phyloP scores from a whole-genome alignment of 1,140 invertebrate genomes.

The Habropoda laboriosa region DNA sequence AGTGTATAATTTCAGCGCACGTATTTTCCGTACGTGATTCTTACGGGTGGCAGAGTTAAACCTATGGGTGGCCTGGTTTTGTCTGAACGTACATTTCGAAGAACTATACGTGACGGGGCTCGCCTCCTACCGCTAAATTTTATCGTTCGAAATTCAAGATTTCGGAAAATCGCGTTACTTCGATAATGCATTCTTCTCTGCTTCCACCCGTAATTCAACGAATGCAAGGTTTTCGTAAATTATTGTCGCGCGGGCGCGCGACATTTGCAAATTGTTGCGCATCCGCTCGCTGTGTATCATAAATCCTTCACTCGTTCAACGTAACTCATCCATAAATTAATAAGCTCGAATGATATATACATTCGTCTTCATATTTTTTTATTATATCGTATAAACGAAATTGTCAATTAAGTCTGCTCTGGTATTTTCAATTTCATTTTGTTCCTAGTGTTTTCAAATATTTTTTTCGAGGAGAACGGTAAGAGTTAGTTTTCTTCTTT shows the following conservation, averaged over 20 bases:
- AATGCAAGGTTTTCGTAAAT: not conserved
- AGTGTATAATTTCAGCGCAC: slow-evolving; percentile 45
- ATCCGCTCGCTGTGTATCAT: too few relatives aligned
- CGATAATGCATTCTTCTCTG: not conserved
- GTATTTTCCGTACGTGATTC: slow-evolving; percentile 51
- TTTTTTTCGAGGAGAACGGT: not conserved
- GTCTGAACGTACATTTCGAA: slow-evolving; percentile 18
- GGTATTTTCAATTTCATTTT: too few relatives aligned
- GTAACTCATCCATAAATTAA: not conserved
- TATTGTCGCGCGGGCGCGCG: not conserved
- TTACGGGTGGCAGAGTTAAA: slow-evolving; percentile 36
- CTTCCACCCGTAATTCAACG: not conserved
- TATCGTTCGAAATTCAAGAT: slow-evolving; percentile 30
- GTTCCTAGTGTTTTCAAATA: too few relatives aligned
- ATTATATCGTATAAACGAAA: not conserved
- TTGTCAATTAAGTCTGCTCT: not conserved
- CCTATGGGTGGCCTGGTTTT: slow-evolving; percentile 30
- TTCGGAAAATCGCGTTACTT: slow-evolving; percentile 31
- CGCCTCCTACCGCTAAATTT: not conserved
- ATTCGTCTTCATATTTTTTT: not conserved
- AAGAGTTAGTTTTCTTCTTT: not conserved
- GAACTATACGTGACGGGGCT: slow-evolving; percentile 19
- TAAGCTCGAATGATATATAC: slow-evolving; percentile 14
- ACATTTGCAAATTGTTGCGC: not conserved
- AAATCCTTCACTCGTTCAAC: slow-evolving; percentile 12